phyloP scores from a whole-genome alignment of 2,113 vertebrate genomes.

The Callocephalon fimbriatum region DNA sequence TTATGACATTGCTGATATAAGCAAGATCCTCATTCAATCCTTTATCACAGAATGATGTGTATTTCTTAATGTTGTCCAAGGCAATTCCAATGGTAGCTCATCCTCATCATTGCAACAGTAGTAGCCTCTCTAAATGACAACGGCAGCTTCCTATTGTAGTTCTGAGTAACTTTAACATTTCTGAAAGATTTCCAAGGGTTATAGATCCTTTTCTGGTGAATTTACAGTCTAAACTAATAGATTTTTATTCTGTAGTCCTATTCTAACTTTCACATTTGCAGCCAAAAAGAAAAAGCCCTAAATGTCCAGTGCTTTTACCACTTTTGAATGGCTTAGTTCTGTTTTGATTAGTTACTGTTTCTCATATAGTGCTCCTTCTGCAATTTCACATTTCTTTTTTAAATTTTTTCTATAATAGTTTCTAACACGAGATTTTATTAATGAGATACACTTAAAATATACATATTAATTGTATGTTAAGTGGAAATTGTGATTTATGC shows the following conservation, averaged over 20 bases:
- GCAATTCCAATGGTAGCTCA: neutral
- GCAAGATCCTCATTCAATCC: neutral
- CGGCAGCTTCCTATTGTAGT: neutral
- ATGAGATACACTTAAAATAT: neutral
- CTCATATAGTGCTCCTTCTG: neutral
- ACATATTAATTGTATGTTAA: neutral
- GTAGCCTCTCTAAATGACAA: neutral
- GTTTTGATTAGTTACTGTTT: neutral
- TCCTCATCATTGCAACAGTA: neutral
- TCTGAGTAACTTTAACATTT: neutral
- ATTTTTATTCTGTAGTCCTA: neutral
- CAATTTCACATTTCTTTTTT: neutral
- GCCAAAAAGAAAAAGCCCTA: neutral
- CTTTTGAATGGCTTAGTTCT: neutral
- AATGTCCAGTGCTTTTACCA: neutral
- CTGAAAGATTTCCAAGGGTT: neutral
- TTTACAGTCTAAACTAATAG: neutral
- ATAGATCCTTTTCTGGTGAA: neutral
- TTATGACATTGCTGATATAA: neutral
- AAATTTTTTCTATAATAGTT: neutral
- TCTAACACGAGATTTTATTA: neutral
- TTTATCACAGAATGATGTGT: neutral
- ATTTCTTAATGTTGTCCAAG: neutral
- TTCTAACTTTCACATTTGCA: neutral
- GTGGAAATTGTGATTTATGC: neutral